Base-by-base conservation (phyloP, 1,140 invertebrate species). In the Protaetia brevitarsis region DNA sequence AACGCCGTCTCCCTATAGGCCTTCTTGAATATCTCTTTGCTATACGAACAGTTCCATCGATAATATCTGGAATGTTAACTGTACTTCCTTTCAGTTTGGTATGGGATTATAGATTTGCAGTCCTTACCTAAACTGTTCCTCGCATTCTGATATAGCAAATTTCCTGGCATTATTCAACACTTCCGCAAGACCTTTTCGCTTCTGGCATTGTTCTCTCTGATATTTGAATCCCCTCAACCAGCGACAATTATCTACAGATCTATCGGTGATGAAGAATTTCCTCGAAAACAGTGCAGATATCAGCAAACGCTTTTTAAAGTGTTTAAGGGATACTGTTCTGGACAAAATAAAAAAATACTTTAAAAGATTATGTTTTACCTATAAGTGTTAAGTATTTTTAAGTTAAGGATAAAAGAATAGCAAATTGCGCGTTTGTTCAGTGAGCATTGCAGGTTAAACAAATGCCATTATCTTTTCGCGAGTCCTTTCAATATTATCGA, bases 1-100 rank as follows among this genome's bases (percentile, higher is more conserved):
- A 90, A 91, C 0, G 91, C 90, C 56, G 92, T 91, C 79, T 95
- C 92, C 73, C 90, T 83, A 34, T 84, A 87, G 23, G 86, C 73
- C 68, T 84, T 85, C 64, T 83, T 83, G 71, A 86, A 87, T 62
- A 85, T 81, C 68, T 80, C 83, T 21, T 81, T 69, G 81, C 82
- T 23, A 82, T 76, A 10, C 3, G 84, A 84, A 68, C 86, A 87
- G 71, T 86, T 85, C 86, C 86, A 87, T 58, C 85, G 80, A 68
- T 87, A 84, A 68, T 82, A 87, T 65, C 82, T 80, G 66, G n/a
- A 71, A 71, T 29, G 29, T 51, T 59, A 37, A 37, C 16, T 6
- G 4, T 16, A 13, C 10, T 37, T 36, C 16, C n/a, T 51, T 45
- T 28, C 41, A 8, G 56, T 60, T 51, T 64, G 23, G 13, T 5